Percentiles rank a stretch among this genome's conserved stretches.
Conservation (phyloP, 2,113 vertebrate genomes). For the Chionomys nivalis region DNA sequence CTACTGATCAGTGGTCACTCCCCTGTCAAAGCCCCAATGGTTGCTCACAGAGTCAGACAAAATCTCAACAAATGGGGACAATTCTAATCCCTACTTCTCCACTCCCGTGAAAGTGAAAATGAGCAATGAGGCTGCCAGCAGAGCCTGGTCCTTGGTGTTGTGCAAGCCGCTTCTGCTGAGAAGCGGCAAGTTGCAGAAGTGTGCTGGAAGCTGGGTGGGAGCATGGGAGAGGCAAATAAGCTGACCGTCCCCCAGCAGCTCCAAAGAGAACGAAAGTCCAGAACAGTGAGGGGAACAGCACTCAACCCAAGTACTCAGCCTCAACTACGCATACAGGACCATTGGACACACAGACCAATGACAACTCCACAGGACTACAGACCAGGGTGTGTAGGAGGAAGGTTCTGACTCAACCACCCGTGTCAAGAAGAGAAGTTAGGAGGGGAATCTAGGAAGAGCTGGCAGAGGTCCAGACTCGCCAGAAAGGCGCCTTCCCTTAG, state of each 20-base stretch:
- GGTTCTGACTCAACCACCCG: neutral
- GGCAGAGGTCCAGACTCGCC: rapidly evolving
- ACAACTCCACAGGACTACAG: rapidly evolving
- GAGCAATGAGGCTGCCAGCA: rapidly evolving
- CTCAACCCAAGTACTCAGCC: rapidly evolving
- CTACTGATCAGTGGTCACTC: neutral
- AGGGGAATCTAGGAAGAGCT: neutral
- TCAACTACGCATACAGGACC: neutral
- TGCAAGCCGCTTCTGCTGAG: rapidly evolving
- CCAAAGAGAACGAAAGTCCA: neutral
- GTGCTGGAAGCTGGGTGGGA: neutral
- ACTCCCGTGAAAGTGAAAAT: rapidly evolving
- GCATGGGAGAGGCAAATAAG: neutral
- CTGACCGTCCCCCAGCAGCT: rapidly evolving
- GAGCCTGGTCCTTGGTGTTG: rapidly evolving
- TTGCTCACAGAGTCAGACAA: rapidly evolving
- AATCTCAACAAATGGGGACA: neutral
- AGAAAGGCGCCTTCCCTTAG: rapidly evolving
- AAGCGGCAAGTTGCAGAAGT: neutral
- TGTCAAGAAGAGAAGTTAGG: too few species aligned
- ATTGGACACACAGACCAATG: neutral
- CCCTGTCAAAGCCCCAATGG: rapidly evolving
- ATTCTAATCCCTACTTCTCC: neutral
- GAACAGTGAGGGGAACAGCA: too few species aligned
- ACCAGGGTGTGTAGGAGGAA: rapidly evolving